A percentile compares a stretch with the other conserved stretches of the same genome.
phyloP scores from a whole-genome alignment of 2,113 vertebrate species.

The Sylvilagus bachmani region DNA sequence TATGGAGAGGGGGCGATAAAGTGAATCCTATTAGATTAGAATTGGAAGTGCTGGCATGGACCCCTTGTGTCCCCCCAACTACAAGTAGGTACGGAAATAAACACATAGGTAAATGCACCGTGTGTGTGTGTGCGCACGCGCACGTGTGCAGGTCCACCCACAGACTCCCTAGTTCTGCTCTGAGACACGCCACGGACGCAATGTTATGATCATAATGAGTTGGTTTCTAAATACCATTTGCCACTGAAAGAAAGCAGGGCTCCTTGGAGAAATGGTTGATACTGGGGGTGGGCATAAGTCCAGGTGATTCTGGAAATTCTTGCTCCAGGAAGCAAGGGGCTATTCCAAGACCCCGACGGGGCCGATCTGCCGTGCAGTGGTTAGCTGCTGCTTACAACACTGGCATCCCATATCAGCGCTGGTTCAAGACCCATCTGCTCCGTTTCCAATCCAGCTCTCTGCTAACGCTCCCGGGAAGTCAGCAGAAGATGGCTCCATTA shows the following conservation, averaged over 20 bases:
- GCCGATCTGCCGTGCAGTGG: no score
- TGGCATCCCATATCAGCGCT: no score
- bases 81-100: neutral
- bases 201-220: neutral
- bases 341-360: neutral
- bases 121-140: neutral
- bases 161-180: neutral
- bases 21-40: neutral
- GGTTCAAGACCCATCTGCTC: no score
- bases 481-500: no score
- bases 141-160: neutral
- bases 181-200: neutral
- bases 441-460: no score
- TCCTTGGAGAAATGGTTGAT: conserved; percentile 4
- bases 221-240: conserved; percentile 5
- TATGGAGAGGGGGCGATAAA: neutral
- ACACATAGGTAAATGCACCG: neutral
- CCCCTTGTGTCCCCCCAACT: neutral
- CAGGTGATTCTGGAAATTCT: neutral
- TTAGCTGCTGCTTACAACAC: no score
- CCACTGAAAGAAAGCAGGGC: neutral
- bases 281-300: neutral
- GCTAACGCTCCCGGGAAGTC: no score
- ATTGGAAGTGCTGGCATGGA: neutral
- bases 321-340: neutral